Evolutionary conservation across 2,797 vertebrate species (phyloP).

Genomic region (Mus minutoides): DNA sequence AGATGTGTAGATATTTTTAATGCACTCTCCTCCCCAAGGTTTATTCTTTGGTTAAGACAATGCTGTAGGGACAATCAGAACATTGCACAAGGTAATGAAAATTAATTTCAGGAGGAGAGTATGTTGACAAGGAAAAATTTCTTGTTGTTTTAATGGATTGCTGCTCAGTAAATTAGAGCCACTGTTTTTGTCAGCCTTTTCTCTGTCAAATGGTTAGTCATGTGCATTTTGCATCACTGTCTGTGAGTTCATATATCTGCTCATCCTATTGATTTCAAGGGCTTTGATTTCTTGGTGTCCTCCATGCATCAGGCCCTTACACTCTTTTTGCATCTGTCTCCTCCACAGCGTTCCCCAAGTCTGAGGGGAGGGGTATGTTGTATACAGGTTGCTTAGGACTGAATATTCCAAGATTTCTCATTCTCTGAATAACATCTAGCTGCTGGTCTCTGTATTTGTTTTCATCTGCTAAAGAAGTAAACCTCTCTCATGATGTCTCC

Average conservation of each 20-base stretch:
- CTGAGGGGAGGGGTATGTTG: background rate
- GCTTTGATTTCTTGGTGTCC: background rate
- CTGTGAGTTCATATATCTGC: background rate
- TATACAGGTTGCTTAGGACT: background rate
- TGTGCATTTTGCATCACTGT: background rate
- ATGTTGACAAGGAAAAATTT: constrained; percentile 41
- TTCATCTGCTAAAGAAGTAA: background rate
- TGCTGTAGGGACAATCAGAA: constrained; percentile 71
- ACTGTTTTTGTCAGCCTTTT: background rate
- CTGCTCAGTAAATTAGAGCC: constrained; percentile 54
- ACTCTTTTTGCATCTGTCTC: background rate
- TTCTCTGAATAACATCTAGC: too few relatives aligned
- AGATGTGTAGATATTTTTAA: constrained; percentile 71
- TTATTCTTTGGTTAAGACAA: constrained; percentile 77
- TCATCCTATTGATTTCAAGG: background rate
- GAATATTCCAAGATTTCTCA: background rate
- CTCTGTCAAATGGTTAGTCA: constrained; percentile 34
- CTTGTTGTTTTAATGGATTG: constrained; percentile 66
- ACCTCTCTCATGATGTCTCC: background rate
- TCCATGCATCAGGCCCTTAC: background rate
- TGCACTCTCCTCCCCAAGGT: constrained; percentile 54
- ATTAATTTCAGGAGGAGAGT: constrained; percentile 73
- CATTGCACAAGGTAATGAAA: constrained; percentile 78
- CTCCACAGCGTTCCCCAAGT: background rate
- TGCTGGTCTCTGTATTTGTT: background rate